Base-by-base conservation (phyloP, 2,888 invertebrate genomes). In the Brachycybe producta region DNA sequence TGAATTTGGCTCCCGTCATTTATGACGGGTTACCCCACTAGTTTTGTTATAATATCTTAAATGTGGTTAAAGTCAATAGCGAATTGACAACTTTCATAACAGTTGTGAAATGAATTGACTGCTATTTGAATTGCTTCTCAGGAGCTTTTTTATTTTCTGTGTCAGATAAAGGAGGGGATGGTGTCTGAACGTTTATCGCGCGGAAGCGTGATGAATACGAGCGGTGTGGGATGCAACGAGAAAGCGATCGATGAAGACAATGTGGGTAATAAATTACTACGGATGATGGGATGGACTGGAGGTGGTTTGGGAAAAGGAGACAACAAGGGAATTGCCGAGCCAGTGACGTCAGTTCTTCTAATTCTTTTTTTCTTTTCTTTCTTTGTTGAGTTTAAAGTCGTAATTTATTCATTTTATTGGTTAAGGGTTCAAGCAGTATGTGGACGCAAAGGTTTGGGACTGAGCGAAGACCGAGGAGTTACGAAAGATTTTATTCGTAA, bases 281-380 rank as follows among this genome's bases (percentile, higher is more conserved):
- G 71, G 32, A 66, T 73, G 50, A 81, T 82, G 79, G 83, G 83
- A 0, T 83, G 82, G 82, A 66, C 70, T 3, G 82, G 82, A 2
- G 81, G 81, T 4, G 79, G 79, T 0, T 66, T 83, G 2, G 83
- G 82, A 0, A 67, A 70, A 1, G 66, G 73, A 1, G 66, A 66
- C 1, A 75, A 73, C 0, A 70, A 73, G 41, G 83, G 83, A 1
- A 77, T 79, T 30, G 72, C 70, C 1, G 77, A 80, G 55, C 82
- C 82, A 23, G 67, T 77, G 0, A 62, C 61, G 70, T 70, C 62
- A 63, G 64, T 59, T 24, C 8, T 13, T 17, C 30, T 1, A 17
- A 47, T 50, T 40, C 55, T 46, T 48, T 59, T 56, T 24, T 51
- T 55, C 28, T 42, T 38, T 19, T 5, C 48, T 36, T 46, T 54